Conservation (phyloP, 2,113 vertebrate species). For the Alaudala cheleensis region DNA sequence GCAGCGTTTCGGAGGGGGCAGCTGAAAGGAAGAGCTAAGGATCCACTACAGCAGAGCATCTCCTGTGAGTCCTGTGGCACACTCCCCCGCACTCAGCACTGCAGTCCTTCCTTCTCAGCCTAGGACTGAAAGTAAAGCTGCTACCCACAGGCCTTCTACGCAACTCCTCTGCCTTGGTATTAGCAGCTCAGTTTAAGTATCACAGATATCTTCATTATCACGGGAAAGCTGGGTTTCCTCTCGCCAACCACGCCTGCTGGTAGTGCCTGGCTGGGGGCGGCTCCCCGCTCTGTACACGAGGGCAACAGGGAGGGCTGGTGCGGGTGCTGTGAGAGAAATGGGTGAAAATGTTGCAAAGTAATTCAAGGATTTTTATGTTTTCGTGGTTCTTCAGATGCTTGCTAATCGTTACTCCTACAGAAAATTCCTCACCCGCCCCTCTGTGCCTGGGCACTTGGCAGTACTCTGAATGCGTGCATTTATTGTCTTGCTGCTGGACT, state of each 20-base stretch:
- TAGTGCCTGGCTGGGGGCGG: not conserved
- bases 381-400: not conserved
- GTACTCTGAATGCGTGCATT: not conserved
- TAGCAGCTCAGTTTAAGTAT: not conserved
- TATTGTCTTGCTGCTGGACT: not conserved
- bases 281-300: fast-evolving
- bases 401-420: not conserved
- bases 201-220: not conserved
- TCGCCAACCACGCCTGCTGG: not conserved
- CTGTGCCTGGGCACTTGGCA: not conserved
- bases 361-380: not conserved
- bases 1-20: not conserved
- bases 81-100: not conserved
- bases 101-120: not conserved
- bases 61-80: not conserved
- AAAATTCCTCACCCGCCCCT: not conserved
- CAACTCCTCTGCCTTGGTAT: not conserved
- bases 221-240: not conserved
- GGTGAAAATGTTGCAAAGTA: not conserved
- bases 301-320: not conserved
- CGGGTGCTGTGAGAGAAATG: no score
- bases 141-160: not conserved
- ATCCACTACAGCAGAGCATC: not conserved
- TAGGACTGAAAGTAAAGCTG: not conserved
- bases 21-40: not conserved